Conservation (phyloP, 2,113 vertebrate genomes). For the cat (Felis catus) region F.catus_Fca126_mat1.0 CM031420.1:18292001-18292500, state of each 20-base stretch:
- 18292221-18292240: neutral
- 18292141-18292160: neutral
- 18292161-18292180: neutral
- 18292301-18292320: neutral
- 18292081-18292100: neutral
- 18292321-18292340: neutral
- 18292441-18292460: neutral
- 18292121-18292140: neutral
- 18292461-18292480: neutral
- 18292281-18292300: neutral
- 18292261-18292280: neutral
- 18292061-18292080: neutral
- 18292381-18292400: neutral
- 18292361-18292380: neutral
- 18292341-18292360: conserved; percentile 3
- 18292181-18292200: neutral
- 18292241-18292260: neutral
- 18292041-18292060: neutral
- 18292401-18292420: neutral
- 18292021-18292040: neutral
- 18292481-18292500: neutral
- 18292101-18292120: neutral
- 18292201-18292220: neutral
- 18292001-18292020: neutral
- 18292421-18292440: neutral